Base-by-base conservation (phyloP, 1,140 invertebrate genomes). In the Venturia canescens region DNA sequence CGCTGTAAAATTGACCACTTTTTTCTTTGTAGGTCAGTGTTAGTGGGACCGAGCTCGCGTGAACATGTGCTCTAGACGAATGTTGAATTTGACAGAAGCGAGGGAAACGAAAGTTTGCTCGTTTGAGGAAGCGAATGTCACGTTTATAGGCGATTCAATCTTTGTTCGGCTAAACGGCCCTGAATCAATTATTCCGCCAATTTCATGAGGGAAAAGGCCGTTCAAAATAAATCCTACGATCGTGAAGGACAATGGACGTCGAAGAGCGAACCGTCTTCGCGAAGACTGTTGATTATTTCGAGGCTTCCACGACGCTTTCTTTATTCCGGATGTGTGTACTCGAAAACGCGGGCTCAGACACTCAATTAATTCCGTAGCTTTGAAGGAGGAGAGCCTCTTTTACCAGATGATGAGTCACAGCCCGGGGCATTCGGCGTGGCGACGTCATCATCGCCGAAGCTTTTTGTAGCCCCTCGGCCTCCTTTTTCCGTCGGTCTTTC, bases 391-490 rank as follows among this genome's bases (percentile, higher is more conserved):
- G 44, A 69, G 29, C 66, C 66, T 69, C 71, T 74, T 74, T 74
- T 74, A 57, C 48, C 29, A 57, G 48, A 74, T 74, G 71, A 74
- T 74, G 71, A 74, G 71, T 74, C 71, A 74, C 23, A 29, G 34
- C 44, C 48, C 71, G 48, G 71, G 71, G 71, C 48, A 74, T 74
- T 74, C 71, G 48, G 71, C 71, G 23, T 53, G 48, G 50, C 71
- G 23, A 23, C n/a, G 71, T 53, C 71, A 74, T 53, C 38, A 74
- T 53, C 38, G 26, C 31, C 48, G 15, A n/a, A 53, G 71, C 71
- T 74, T 74, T 74, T 74, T 74, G 71, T 74, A 53, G 71, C 71
- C 27, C 71, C 18, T 23, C 71, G 71, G 31, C 71, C 71, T 57
- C 71, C 57, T 74, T 74, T 21, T 26, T 26, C 6, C 26, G 4